Conservation (phyloP, 2,888 invertebrate species). For the Ischnus inquisitorius region DNA sequence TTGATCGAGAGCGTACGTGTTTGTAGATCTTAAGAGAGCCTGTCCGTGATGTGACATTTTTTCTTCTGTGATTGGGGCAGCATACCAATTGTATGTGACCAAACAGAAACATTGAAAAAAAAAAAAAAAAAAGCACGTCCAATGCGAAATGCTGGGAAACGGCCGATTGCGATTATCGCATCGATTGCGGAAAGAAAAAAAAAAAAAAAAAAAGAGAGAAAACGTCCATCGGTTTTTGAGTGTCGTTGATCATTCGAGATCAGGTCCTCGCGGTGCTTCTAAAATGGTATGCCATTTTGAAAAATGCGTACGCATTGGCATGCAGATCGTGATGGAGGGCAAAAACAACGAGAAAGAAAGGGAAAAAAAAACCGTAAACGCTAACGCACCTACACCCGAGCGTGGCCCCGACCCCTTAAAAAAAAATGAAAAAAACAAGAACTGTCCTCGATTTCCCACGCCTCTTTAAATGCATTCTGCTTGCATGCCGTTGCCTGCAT, state of each 20-base stretch:
- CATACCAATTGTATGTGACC: conserved; percentile 91
- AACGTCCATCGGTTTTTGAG: conserved; percentile 89
- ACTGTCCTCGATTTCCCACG: conserved; percentile 72
- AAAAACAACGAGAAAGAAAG: conserved; percentile 45
- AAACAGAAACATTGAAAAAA: conserved; percentile 58
- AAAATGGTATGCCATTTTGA: conserved; percentile 19
- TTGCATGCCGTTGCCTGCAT: conserved; percentile 85
- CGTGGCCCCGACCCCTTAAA: conserved; percentile 12
- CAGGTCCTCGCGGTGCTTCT: conserved; percentile 78
- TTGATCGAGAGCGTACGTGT: conserved; percentile 69
- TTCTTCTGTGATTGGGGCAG: conserved; percentile 95
- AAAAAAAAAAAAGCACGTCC: conserved; percentile 65
- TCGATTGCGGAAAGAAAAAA: conserved; percentile 72
- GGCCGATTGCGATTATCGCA: conserved; percentile 45
- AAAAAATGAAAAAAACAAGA: conserved; percentile 5
- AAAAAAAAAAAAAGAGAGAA: conserved; percentile 59
- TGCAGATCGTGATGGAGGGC: conserved; percentile 50
- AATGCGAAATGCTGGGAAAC: conserved; percentile 63
- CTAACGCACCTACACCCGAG: conserved; percentile 59
- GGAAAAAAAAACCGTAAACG: conserved; percentile 58
- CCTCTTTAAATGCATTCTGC: conserved; percentile 85
- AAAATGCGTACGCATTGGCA: conserved; percentile 52
- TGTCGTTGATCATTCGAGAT: conserved; percentile 88
- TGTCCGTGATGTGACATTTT: conserved; percentile 93
- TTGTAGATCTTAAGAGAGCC: conserved; percentile 79